Conservation (phyloP, 2,113 vertebrate genomes). For the Bos indicus region DNA sequence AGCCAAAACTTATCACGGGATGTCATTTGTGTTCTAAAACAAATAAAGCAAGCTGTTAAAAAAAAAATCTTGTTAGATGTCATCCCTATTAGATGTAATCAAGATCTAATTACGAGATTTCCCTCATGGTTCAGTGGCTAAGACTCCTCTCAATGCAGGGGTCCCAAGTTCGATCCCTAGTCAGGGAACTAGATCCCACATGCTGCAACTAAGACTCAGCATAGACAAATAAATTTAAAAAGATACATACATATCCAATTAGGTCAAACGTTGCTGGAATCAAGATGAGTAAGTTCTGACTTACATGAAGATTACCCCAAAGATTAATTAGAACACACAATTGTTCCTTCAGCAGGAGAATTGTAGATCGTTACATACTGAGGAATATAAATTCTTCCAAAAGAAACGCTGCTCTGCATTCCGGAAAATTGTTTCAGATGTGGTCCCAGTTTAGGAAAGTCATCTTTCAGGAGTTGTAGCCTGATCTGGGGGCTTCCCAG, state of each 20-base stretch:
- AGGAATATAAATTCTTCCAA: neutral
- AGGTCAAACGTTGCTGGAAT: neutral
- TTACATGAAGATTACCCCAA: neutral
- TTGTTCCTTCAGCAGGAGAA: no score
- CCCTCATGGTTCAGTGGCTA: neutral
- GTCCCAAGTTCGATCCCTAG: neutral
- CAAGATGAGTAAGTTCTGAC: rapidly evolving
- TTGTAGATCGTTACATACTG: neutral
- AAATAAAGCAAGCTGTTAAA: neutral
- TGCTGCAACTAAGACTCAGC: neutral
- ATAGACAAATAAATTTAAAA: neutral
- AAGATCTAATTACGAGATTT: neutral
- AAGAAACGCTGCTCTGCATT: neutral
- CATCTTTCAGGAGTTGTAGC: neutral
- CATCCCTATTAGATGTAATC: rapidly evolving
- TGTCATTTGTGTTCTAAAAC: neutral
- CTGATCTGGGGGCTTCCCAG: neutral
- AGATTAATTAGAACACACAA: rapidly evolving
- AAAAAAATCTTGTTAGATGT: neutral
- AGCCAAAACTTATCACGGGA: neutral
- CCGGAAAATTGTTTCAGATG: neutral
- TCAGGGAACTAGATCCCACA: neutral
- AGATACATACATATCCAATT: neutral
- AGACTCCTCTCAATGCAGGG: neutral
- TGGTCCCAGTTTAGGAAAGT: neutral